phyloP scores from a whole-genome alignment of 2,113 vertebrate species.

The Seriola aureovittata region DNA sequence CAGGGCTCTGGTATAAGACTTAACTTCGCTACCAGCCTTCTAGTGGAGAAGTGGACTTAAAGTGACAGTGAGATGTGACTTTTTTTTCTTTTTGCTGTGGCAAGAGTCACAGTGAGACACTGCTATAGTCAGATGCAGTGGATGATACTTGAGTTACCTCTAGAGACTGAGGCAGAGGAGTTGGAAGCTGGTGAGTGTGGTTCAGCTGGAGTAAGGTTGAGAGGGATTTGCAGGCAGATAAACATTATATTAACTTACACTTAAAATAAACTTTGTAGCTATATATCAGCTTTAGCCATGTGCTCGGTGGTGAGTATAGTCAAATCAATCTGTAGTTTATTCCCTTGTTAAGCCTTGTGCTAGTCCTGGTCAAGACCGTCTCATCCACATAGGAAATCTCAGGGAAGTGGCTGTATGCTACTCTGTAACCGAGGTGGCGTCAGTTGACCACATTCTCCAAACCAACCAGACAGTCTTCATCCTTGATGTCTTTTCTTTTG shows the following conservation, averaged over 20 bases:
- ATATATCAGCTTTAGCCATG: constrained; percentile 16
- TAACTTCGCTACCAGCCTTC: not conserved
- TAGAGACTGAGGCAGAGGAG: not conserved
- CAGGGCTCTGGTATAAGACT: not conserved
- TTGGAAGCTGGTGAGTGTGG: not conserved
- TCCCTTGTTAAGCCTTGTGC: not conserved
- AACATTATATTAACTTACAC: constrained; percentile 30
- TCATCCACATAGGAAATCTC: no score
- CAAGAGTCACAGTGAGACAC: not conserved
- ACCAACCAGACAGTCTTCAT: no score
- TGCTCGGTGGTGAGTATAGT: not conserved
- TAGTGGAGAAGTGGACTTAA: not conserved
- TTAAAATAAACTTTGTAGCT: not conserved
- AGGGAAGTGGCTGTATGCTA: no score
- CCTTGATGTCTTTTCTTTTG: no score
- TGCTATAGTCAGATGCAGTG: constrained; percentile 2
- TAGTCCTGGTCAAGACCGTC: no score
- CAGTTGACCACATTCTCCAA: no score
- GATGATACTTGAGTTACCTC: constrained; percentile 14
- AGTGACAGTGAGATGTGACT: not conserved
- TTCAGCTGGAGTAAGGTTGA: constrained; percentile 36
- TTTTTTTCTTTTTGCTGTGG: not conserved
- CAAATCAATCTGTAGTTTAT: constrained; percentile 2
- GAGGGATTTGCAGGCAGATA: constrained; percentile 38
- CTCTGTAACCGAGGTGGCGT: no score